A percentile compares a stretch with the other conserved stretches of the same genome.
These are phyloP conservation scores for Cryptus viduatorius DNA, from an alignment of 2,888 invertebrate species.

Conservation along the genomic window DNA sequence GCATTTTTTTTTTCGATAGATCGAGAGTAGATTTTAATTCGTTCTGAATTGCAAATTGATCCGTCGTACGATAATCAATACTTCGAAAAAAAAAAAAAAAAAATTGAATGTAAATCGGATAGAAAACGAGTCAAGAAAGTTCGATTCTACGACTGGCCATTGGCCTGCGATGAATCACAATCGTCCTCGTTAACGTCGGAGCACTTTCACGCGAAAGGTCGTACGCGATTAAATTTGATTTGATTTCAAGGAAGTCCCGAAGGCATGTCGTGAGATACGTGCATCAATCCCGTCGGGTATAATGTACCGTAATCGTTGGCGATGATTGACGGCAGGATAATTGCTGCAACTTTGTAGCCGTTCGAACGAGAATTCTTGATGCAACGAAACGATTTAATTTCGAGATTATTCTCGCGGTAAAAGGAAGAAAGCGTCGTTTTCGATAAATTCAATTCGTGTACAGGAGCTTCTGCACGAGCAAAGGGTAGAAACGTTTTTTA, in stretches of 20 bases:
- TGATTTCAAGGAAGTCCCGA: slow-evolving; percentile 16
- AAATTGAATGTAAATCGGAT: neutral
- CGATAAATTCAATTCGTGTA: too few relatives aligned
- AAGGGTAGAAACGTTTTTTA: neutral
- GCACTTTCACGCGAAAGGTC: slow-evolving; percentile 44
- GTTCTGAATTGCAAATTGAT: too few relatives aligned
- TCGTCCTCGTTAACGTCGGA: slow-evolving; percentile 4
- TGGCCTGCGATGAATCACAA: neutral
- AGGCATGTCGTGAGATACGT: slow-evolving; percentile 10
- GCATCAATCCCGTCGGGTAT: slow-evolving; percentile 13
- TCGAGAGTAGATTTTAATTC: too few relatives aligned
- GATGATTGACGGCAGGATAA: slow-evolving; percentile 4
- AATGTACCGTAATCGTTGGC: neutral
- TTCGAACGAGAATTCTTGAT: neutral
- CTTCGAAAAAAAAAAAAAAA: neutral
- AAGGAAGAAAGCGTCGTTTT: too few relatives aligned
- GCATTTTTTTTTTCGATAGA: too few relatives aligned
- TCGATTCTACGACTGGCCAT: neutral
- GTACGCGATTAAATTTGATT: slow-evolving; percentile 45
- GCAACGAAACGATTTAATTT: slow-evolving; percentile 1
- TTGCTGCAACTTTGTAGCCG: slow-evolving; percentile 23
- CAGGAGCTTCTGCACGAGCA: too few relatives aligned
- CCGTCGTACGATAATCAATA: too few relatives aligned
- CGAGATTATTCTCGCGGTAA: neutral
- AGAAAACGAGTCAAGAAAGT: neutral